Percentiles rank a stretch among this genome's conserved stretches.
phyloP scores from a whole-genome alignment of 2,113 vertebrate genomes.

The Phyllopteryx taeniolatus region DNA sequence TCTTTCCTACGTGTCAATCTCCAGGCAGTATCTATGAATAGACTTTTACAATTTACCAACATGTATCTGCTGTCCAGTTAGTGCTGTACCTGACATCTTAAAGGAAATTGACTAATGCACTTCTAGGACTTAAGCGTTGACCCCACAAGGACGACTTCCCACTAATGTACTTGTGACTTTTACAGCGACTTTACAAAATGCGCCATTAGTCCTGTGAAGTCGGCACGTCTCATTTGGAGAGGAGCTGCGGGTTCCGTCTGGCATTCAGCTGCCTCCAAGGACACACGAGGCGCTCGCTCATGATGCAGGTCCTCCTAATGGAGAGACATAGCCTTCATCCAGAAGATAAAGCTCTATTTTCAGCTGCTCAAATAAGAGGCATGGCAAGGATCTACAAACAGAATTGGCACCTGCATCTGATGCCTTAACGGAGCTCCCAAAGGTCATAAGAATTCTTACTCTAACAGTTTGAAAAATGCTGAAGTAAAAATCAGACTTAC shows the following conservation, averaged over 20 bases:
- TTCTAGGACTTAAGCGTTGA: background rate
- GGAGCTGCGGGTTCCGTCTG: slow-evolving; percentile 4
- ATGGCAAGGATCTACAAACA: background rate
- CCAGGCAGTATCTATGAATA: background rate
- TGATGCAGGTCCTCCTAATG: slow-evolving; percentile 1
- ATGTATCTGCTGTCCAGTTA: background rate
- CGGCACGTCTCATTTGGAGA: slow-evolving; percentile 1
- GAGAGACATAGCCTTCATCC: background rate
- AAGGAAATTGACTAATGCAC: background rate
- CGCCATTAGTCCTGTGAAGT: slow-evolving; percentile 17
- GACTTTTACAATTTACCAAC: background rate
- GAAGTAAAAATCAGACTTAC: background rate
- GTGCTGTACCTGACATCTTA: background rate
- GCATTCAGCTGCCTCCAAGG: slow-evolving; percentile 17
- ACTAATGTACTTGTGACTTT: slow-evolving; percentile 11
- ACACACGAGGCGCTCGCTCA: slow-evolving; percentile 13
- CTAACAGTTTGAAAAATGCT: background rate
- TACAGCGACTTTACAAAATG: slow-evolving; percentile 14
- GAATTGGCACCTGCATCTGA: background rate
- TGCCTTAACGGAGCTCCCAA: background rate
- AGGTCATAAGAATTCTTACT: background rate
- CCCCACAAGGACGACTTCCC: slow-evolving; percentile 2
- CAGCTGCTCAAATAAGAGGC: background rate
- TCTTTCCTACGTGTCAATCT: background rate
- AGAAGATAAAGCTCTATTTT: background rate